A percentile compares a stretch with the other conserved stretches of the same genome.
These are phyloP conservation scores for Hyperoplus lanceolatus DNA, from an alignment of 2,797 vertebrate species.

Conservation along the genomic window DNA sequence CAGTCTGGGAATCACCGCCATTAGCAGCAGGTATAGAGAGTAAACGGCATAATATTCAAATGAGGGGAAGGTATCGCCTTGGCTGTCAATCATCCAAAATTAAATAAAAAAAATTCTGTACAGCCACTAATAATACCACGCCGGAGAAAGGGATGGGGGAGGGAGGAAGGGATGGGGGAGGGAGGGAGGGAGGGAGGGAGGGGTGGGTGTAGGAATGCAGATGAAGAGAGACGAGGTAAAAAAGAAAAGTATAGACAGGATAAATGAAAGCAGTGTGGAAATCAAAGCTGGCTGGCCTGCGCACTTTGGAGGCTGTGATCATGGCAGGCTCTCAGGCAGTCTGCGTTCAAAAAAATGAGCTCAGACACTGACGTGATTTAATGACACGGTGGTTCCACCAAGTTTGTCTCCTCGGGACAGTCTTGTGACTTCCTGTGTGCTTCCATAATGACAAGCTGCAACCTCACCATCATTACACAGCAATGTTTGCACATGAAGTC, in stretches of 20 bases:
- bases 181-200: constrained; percentile 51
- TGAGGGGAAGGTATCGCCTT: constrained; percentile 69
- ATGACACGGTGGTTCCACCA: constrained; percentile 57
- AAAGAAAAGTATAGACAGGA: constrained; percentile 46
- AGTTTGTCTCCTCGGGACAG: constrained; percentile 30
- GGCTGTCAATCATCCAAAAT: constrained; percentile 83
- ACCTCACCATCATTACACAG: constrained; percentile 48
- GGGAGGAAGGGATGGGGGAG: too few relatives aligned
- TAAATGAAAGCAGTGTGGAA: constrained; percentile 65
- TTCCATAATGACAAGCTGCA: constrained; percentile 47
- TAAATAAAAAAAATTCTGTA: constrained; percentile 72
- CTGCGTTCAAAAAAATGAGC: constrained; percentile 45
- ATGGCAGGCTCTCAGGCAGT: constrained; percentile 42
- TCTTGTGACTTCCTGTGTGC: constrained; percentile 38
- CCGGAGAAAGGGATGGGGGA: constrained; percentile 49
- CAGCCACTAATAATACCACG: constrained; percentile 74
- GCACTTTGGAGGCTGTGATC: constrained; percentile 60
- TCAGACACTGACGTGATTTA: constrained; percentile 63
- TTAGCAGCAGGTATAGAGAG: constrained; percentile 74
- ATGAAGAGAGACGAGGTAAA: constrained; percentile 48
- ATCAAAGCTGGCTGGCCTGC: constrained; percentile 61
- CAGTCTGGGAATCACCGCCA: constrained; percentile 82
- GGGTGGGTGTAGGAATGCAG: constrained; percentile 19
- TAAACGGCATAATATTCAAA: constrained; percentile 80
- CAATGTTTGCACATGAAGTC: constrained; percentile 25